Base-by-base conservation (phyloP, 2,888 invertebrate species). In the Eupithecia abbreviata region DNA sequence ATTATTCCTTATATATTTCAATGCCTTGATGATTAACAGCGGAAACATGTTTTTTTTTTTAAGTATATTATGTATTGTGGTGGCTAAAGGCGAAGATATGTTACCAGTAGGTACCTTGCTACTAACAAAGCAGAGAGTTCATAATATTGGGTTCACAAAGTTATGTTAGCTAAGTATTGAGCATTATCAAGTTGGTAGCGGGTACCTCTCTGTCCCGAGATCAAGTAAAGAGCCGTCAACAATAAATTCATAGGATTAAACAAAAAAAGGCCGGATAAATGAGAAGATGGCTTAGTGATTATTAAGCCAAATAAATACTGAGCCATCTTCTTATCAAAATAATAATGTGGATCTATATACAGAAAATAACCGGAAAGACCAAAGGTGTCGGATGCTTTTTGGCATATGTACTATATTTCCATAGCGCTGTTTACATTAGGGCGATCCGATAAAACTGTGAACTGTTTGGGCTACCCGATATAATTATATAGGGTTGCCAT, bases 131-230 rank as follows among this genome's bases (percentile, higher is more conserved):
- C 18, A 58, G 18, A 58, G 18, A 18, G 30, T 30, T 30, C 55
- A 18, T 30, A 62, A 12, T 30, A 10, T 30, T 62, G 30, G 62
- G 30, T 62, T 12, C 30, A 62, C 62, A 30, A 62, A 62, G 30
- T 62, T 62, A 30, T 62, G 62, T 62, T 30, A 30, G 62, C 7
- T 62, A 62, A 62, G 62, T 62, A 62, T 62, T 30, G 62, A 62
- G 62, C 4, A 62, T 62, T 62, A 62, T 12, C 10, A 30, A 62
- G 18, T 18, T 62, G 62, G 62, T 62, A 58, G 58, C 55, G 5
- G 58, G 58, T 10, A 62, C 62, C 62, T 62, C 62, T 62, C 30
- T 62, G 79, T 81, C 82, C 76, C 18, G 66, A 79, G 77, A 83
- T 79, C 73, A 71, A 71, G 71, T 45, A 47, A 62, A 62, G 62